Conservation (phyloP, 2,113 vertebrate species). For the Hyla sarda region DNA sequence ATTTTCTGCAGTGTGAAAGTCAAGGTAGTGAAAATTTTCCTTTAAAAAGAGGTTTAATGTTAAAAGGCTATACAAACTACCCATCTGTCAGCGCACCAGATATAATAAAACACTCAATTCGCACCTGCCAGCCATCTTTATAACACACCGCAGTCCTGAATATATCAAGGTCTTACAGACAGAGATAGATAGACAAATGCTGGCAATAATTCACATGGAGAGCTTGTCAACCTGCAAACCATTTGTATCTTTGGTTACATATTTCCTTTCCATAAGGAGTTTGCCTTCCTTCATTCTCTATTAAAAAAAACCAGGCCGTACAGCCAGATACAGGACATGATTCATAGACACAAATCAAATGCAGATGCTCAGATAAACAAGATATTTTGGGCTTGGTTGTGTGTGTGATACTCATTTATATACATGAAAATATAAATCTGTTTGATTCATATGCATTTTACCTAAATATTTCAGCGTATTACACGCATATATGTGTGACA, state of each 20-base stretch:
- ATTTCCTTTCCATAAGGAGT: constrained; percentile 39
- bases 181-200: constrained; percentile 51
- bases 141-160: constrained; percentile 38
- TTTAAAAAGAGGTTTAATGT: constrained; percentile 13
- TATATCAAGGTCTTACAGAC: constrained; percentile 51
- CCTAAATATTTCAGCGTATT: background rate
- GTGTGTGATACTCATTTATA: constrained; percentile 29
- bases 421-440: constrained; percentile 14
- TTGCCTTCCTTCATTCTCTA: constrained; percentile 42
- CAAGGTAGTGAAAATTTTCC: background rate
- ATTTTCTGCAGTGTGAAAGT: constrained; percentile 23
- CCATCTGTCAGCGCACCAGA: constrained; percentile 15
- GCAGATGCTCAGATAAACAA: background rate
- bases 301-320: constrained; percentile 36
- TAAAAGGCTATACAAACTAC: constrained; percentile 7
- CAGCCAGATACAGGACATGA: constrained; percentile 10
- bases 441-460: background rate
- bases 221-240: constrained; percentile 32
- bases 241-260: constrained; percentile 56
- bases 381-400: constrained; percentile 6
- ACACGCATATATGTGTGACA: background rate
- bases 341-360: constrained; percentile 49
- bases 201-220: constrained; percentile 43
- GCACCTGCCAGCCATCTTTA: constrained; percentile 47
- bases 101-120: constrained; percentile 57